Base-by-base conservation (phyloP, 2,888 invertebrate genomes). In the Gasteruption jaculator region DNA sequence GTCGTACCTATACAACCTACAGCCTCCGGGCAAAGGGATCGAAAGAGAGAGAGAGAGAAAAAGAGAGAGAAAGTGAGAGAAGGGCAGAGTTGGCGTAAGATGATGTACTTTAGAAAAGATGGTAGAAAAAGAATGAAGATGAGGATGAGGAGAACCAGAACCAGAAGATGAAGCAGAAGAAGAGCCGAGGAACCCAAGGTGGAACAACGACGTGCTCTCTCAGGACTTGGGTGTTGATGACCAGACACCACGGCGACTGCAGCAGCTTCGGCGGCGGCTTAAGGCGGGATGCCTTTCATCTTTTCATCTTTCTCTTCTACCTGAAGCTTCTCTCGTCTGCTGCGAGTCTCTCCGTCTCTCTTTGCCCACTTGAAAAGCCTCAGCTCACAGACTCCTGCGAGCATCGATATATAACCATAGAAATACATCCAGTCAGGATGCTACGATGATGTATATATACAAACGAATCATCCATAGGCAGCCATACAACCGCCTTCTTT, bases 251-350 rank as follows among this genome's bases (percentile, higher is more conserved):
- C 47, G 44, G 41, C 48, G 30, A 46, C 35, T 59, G 59, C 57
- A 57, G 55, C 58, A 55, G 58, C 57, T 56, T 57, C 56, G 60
- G 64, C 62, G 57, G 58, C 54, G 57, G 60, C 62, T 59, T 50
- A 58, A 58, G 60, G 58, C 63, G 63, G 63, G 60, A 64, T 63
- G 61, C 65, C 65, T 63, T 65, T 64, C 65, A 65, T 65, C 64
- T 61, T 65, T 59, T 60, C 61, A 61, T 63, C 63, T 61, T 61
- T 57, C 59, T 58, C 53, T 50, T 43, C 27, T 37, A 36, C 41
- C 32, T 46, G 31, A 40, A 32, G 38, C 43, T 24, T 32, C 43
- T 33, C 32, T 32, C 43, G n/a, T n/a, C n/a, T n/a, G n/a, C n/a
- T n/a, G n/a, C n/a, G n/a, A n/a, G n/a, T n/a, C 32, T 33, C 42